Evolutionary conservation across 2,797 vertebrate genomes (phyloP), one percentile per base, ranked within the genome.

Genomic region (Gymnoscopelus microlampas): DNA sequence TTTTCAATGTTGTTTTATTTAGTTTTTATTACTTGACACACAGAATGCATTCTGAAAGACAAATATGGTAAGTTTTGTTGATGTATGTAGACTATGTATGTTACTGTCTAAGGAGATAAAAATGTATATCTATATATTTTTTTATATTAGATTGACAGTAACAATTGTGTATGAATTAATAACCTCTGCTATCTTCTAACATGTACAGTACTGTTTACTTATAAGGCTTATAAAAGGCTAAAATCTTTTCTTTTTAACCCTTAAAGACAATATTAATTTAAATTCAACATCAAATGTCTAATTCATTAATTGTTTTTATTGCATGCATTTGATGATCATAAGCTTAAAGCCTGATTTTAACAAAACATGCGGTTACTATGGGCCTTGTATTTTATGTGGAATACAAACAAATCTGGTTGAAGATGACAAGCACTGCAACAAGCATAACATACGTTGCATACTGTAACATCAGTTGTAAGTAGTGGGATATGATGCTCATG

Each of bases 261-360:
- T 35, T 39, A 62, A 5, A 61, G 3, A 23, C 29, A 39, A 44
- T 44, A 4, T 13, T 32, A 4, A n/a, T 32, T 35, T 44, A 11
- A 64, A 44, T 53, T 64, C 15, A 39, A 11, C 29, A 51, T 15
- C 11, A 64, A 64, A 54, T 14, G n/a, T 32, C 58, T 65, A 9
- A 65, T 54, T 44, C 56, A 47, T 54, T 35, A 3, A 6, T 4
- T 56, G n/a, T 54, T 55, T 66, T 60, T 49, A 53, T 35, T 61
- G 63, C 63, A 73, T 73, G 64, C 65, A 51, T 66, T 66, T 54
- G 24, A 59, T 49, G 47, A 50, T 51, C 48, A 58, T 67, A 56
- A 39, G 48, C 44, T 51, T 71, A 48, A 66, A 58, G 53, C 12
- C 53, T n/a, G 58, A 56, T 61, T 57, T 12, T 19, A 57, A 50